These are phyloP conservation scores for Peromyscus melanophrys DNA, from an alignment of 2,797 vertebrate species.

Conservation along the genomic window DNA sequence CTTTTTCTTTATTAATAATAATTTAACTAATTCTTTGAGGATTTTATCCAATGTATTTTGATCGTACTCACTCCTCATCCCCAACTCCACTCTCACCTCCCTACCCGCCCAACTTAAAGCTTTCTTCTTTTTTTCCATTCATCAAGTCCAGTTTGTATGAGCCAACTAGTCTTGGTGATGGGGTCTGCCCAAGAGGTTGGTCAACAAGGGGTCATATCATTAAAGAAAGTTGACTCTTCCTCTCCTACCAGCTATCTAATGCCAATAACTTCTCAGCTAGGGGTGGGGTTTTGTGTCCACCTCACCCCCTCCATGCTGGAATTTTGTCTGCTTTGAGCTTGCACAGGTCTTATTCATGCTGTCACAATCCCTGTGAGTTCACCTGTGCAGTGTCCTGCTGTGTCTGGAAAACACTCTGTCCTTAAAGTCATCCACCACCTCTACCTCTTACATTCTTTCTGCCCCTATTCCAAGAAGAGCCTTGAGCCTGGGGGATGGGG, in stretches of 20 bases:
- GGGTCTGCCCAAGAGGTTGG: not conserved
- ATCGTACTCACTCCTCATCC: too few species aligned
- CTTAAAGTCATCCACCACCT: too few species aligned
- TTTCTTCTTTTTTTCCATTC: not conserved
- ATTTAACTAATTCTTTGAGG: not conserved
- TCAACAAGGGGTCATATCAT: not conserved
- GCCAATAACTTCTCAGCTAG: not conserved
- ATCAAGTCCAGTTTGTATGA: too few species aligned
- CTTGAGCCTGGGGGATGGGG: too few species aligned
- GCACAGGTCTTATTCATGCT: fast-evolving
- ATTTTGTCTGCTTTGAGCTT: not conserved
- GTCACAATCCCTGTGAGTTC: not conserved
- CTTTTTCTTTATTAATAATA: not conserved
- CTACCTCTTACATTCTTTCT: not conserved
- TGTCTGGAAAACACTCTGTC: too few species aligned
- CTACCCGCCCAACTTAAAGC: too few species aligned
- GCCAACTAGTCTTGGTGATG: not conserved
- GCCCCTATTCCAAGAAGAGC: not conserved
- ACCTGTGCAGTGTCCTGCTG: not conserved
- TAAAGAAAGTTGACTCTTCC: not conserved
- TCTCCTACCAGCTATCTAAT: not conserved
- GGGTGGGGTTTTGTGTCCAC: not conserved
- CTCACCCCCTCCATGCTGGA: too few species aligned
- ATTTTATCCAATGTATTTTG: not conserved
- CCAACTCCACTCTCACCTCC: too few species aligned